Percentiles rank a stretch among this genome's conserved stretches.
These are phyloP conservation scores for Xestia ashworthii DNA, from an alignment of 2,888 invertebrate species.

Conservation along the genomic window DNA sequence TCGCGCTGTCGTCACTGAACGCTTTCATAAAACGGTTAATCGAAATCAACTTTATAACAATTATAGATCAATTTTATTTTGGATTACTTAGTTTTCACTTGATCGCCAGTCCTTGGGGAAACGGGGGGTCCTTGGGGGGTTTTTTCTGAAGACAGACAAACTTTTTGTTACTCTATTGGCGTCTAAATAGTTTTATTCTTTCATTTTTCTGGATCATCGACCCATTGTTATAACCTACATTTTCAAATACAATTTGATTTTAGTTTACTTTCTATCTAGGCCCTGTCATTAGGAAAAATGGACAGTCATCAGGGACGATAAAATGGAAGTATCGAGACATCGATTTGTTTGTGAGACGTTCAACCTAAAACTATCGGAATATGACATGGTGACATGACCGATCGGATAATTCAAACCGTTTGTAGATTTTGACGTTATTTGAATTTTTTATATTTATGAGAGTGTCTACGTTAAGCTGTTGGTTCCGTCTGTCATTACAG, in stretches of 20 bases:
- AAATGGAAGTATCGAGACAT: slow-evolving; percentile 25
- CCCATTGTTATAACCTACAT: background rate
- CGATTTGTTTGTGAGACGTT: slow-evolving; percentile 22
- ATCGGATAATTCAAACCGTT: slow-evolving; percentile 8
- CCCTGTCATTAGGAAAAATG: slow-evolving; percentile 36
- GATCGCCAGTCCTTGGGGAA: too few species aligned
- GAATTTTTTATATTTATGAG: background rate
- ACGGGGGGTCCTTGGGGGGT: too few species aligned
- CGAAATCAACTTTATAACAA: too few species aligned
- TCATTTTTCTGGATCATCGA: background rate
- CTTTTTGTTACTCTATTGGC: too few species aligned
- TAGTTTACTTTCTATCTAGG: slow-evolving; percentile 7
- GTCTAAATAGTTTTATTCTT: too few species aligned
- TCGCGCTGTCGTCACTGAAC: too few species aligned
- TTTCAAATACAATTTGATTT: slow-evolving; percentile 30
- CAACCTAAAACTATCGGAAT: slow-evolving; percentile 8
- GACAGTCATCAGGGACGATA: slow-evolving; percentile 35
- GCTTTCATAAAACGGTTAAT: too few species aligned
- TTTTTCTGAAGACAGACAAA: too few species aligned
- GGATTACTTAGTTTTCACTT: too few species aligned
- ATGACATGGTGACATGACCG: background rate
- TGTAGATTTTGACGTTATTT: background rate
- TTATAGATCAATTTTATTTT: too few species aligned
- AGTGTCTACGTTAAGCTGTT: too few species aligned
- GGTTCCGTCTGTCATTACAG: too few species aligned